A percentile compares a stretch with the other conserved stretches of the same genome.
phyloP scores from a whole-genome alignment of 2,113 vertebrate species.

The Mesembrinibis cayennensis region DNA sequence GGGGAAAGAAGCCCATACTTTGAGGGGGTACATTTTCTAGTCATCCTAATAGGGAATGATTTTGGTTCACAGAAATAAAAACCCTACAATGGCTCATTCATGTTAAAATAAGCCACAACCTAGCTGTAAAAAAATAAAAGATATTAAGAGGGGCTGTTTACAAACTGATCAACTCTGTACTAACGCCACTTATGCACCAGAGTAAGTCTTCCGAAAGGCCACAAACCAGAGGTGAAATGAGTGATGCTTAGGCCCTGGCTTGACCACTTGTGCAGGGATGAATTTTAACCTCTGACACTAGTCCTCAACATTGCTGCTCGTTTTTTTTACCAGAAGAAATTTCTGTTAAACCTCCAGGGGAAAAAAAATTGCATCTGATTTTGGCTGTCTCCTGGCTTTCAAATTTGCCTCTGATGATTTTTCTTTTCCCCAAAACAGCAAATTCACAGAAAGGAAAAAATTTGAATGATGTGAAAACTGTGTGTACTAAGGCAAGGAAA shows the following conservation, averaged over 20 bases:
- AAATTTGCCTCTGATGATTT: not conserved
- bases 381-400: not conserved
- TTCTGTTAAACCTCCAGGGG: not conserved
- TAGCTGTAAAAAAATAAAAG: not conserved
- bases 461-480: not conserved
- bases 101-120: not conserved
- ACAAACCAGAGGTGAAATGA: not conserved
- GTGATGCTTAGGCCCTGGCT: not conserved
- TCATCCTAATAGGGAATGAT: not conserved
- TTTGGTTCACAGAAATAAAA: not conserved
- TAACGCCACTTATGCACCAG: not conserved
- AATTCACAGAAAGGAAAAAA: not conserved
- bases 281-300: not conserved
- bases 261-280: not conserved
- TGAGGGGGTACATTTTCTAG: not conserved
- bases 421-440: not conserved
- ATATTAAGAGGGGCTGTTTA: not conserved
- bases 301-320: not conserved
- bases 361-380: not conserved
- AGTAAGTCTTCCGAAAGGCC: not conserved
- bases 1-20: not conserved
- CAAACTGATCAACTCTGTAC: not conserved
- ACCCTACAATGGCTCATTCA: rapidly evolving
- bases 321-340: not conserved
- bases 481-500: not conserved